Conservation (phyloP, 2,797 vertebrate genomes). For the Jordanella pulchra region DNA sequence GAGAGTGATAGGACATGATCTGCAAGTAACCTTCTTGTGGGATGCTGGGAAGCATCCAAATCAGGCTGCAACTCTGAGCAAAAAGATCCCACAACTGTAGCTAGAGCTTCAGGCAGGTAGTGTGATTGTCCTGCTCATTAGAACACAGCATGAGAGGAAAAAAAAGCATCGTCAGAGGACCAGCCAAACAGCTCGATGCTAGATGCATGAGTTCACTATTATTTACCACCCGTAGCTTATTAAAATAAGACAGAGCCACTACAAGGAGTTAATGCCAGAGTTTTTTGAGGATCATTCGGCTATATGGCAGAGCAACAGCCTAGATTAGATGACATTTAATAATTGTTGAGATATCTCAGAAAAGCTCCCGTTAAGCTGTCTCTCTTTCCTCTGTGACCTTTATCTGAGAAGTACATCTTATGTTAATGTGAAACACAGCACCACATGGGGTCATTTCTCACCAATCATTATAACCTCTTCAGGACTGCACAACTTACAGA, state of each 20-base stretch:
- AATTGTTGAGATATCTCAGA: neutral
- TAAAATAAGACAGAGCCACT: slow-evolving; percentile 17
- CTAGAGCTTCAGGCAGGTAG: neutral
- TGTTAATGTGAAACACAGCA: neutral
- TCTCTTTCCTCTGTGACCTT: neutral
- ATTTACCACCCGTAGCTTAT: slow-evolving; percentile 17
- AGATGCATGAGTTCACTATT: slow-evolving; percentile 29
- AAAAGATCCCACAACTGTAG: neutral
- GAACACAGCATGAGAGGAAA: neutral
- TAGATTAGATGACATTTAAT: neutral
- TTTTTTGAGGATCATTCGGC: slow-evolving; percentile 1
- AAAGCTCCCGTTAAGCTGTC: neutral
- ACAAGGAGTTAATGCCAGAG: slow-evolving; percentile 1
- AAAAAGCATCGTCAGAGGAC: neutral
- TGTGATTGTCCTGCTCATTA: neutral
- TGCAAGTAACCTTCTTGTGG: neutral
- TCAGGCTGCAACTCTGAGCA: neutral
- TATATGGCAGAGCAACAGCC: neutral
- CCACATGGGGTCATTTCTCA: neutral
- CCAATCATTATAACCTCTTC: neutral
- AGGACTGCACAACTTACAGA: neutral
- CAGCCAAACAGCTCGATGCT: slow-evolving; percentile 7
- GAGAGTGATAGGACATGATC: neutral
- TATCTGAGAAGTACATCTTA: neutral
- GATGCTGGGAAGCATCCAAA: neutral